Evolutionary conservation across 1,140 invertebrate genomes (phyloP), one percentile per base, ranked within the genome.

Genomic region (Drosophila bipectinata): DNA sequence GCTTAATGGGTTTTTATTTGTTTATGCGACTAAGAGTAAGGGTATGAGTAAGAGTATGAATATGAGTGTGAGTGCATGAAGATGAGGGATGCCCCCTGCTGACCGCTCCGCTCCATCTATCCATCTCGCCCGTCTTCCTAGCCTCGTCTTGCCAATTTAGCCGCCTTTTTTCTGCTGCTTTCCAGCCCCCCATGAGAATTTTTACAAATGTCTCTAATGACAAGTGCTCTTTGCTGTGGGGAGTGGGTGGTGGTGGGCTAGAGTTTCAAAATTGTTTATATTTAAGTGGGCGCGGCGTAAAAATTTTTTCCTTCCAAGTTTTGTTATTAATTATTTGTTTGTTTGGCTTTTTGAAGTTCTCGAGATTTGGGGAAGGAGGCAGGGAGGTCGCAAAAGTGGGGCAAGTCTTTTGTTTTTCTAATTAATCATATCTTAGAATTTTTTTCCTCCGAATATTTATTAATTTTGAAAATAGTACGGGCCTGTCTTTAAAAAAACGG

Each of bases 1-100:
- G 79, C 66, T 87, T 87, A 87, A 87, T 87, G 82, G 82, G 79
- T 87, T 87, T 87, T 88, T 87, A 87, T 87, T 87, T 87, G 82
- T 87, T 87, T 88, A 78, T 85, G 76, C 58, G 58, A 58, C 7
- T 10, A 21, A 14, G 39, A 7, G 39, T 44, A 61, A 56, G 61
- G 58, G 62, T 62, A 68, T 67, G 62, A 6, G 26, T 28, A 28
- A 28, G 26, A 28, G 26, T 28, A 28, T 28, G 26, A 28, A 28
- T 28, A 28, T 28, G 26, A 28, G 26, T 28, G 26, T 69, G 64
- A 69, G 77, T 75, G 59, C 74, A 47, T 41, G 9, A 30, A 63
- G 68, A 79, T 87, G 75, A 68, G 77, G 66, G 81, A 80, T 52
- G 51, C 56, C 63, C 66, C 45, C 69, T 56, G 58, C 58, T 57